phyloP scores from a whole-genome alignment of 1,140 invertebrate genomes.

The Geopemphigus sp. region DNA sequence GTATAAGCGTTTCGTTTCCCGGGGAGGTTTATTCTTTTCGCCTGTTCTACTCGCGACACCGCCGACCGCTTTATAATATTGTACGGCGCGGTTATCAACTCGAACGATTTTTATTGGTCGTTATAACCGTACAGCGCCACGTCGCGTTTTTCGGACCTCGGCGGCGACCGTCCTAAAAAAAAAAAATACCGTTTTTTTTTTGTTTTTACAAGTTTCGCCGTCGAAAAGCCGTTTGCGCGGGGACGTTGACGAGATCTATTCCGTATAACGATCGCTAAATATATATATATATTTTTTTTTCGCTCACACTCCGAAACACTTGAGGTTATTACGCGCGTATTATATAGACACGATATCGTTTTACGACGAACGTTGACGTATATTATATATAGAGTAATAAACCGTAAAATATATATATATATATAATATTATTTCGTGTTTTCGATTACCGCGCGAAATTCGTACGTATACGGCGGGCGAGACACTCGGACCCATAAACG shows the following conservation, averaged over 20 bases:
- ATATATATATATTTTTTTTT: background rate
- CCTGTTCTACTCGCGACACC: background rate
- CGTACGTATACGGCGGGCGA: too few species aligned
- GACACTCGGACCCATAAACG: too few species aligned
- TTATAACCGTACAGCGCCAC: background rate
- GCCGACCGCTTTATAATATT: background rate
- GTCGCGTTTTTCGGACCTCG: background rate
- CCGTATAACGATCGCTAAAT: too few species aligned
- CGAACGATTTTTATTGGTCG: slow-evolving; percentile 37
- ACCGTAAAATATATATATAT: too few species aligned
- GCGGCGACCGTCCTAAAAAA: too few species aligned
- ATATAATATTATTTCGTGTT: background rate
- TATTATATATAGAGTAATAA: too few species aligned
- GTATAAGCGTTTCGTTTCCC: slow-evolving; percentile 22
- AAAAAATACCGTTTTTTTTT: background rate
- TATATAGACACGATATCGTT: background rate
- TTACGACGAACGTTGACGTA: slow-evolving; percentile 7
- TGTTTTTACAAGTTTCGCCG: background rate
- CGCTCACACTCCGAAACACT: background rate
- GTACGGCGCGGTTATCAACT: slow-evolving; percentile 25
- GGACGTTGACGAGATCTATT: too few species aligned
- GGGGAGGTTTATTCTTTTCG: background rate
- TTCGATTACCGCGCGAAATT: slow-evolving; percentile 18
- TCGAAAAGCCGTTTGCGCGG: background rate
- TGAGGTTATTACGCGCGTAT: background rate